These are phyloP conservation scores for Lochmaea capreae DNA, from an alignment of 2,888 invertebrate species.

Conservation along the genomic window DNA sequence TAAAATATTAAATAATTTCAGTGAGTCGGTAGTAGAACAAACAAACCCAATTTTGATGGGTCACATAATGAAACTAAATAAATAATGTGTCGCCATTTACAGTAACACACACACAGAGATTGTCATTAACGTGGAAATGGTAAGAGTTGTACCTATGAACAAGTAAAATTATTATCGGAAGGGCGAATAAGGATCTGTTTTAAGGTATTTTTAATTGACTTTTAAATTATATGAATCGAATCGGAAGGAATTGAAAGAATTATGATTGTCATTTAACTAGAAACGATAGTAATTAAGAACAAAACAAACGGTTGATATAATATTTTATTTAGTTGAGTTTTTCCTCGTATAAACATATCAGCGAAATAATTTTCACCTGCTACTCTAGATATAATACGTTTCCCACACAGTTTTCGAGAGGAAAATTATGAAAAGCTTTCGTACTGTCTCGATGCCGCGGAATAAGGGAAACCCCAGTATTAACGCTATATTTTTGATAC, in stretches of 20 bases:
- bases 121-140: background rate
- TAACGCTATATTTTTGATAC: conserved; percentile 44
- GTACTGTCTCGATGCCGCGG: conserved; percentile 23
- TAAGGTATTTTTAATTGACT: conserved; percentile 33
- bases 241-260: conserved; percentile 22
- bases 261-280: conserved; percentile 20
- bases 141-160: background rate
- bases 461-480: conserved; percentile 26
- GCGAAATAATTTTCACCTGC: conserved; percentile 15
- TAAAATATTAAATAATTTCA: conserved; percentile 2
- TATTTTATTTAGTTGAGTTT: background rate
- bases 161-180: no score
- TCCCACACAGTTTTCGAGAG: conserved; percentile 17
- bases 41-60: conserved; percentile 9
- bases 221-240: conserved; percentile 29
- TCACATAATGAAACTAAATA: conserved; percentile 11
- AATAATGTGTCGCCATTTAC: conserved; percentile 4
- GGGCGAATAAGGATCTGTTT: background rate
- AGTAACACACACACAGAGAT: background rate
- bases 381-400: conserved; percentile 1
- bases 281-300: background rate
- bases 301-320: background rate
- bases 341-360: background rate
- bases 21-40: background rate
- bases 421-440: conserved; percentile 40